Conservation (phyloP, 1,140 invertebrate species). For the Oppia nitens region DNA sequence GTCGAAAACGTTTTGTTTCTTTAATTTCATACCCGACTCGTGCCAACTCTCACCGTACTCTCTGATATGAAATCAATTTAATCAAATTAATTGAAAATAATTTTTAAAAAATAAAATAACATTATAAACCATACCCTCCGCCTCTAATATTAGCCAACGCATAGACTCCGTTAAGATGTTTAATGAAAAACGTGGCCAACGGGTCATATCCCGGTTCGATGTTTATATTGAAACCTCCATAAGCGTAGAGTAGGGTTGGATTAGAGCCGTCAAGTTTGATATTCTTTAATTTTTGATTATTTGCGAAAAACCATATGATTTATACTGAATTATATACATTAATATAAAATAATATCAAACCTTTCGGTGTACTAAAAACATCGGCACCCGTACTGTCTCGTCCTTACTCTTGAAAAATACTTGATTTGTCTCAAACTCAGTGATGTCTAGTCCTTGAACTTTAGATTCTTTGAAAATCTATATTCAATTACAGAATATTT, state of each 20-base stretch:
- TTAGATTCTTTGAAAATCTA: slow-evolving; percentile 60
- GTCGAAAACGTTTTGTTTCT: slow-evolving; percentile 95
- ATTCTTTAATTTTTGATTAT: slow-evolving; percentile 22
- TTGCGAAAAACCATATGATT: no score
- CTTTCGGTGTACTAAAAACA: slow-evolving; percentile 83
- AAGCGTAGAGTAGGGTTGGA: slow-evolving; percentile 78
- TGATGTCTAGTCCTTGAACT: slow-evolving; percentile 62
- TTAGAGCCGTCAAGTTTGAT: slow-evolving; percentile 43
- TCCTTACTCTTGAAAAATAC: slow-evolving; percentile 89
- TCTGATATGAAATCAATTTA: slow-evolving; percentile 24
- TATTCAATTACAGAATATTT: no score
- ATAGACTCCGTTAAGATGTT: slow-evolving; percentile 69
- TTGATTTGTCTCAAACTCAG: slow-evolving; percentile 65
- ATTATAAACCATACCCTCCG: slow-evolving; percentile 25
- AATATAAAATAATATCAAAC: slow-evolving; percentile 17
- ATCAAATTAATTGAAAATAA: background rate
- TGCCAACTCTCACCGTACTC: slow-evolving; percentile 98
- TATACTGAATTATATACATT: no score
- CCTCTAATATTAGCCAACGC: slow-evolving; percentile 88
- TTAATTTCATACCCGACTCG: slow-evolving; percentile 67
- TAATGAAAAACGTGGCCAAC: slow-evolving; percentile 58
- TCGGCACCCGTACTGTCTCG: slow-evolving; percentile 73
- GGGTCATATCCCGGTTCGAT: slow-evolving; percentile 35
- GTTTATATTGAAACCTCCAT: slow-evolving; percentile 91
- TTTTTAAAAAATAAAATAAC: background rate